Evolutionary conservation across 1,140 invertebrate genomes (phyloP).

Genomic region (Acromyrmex echinatior): DNA sequence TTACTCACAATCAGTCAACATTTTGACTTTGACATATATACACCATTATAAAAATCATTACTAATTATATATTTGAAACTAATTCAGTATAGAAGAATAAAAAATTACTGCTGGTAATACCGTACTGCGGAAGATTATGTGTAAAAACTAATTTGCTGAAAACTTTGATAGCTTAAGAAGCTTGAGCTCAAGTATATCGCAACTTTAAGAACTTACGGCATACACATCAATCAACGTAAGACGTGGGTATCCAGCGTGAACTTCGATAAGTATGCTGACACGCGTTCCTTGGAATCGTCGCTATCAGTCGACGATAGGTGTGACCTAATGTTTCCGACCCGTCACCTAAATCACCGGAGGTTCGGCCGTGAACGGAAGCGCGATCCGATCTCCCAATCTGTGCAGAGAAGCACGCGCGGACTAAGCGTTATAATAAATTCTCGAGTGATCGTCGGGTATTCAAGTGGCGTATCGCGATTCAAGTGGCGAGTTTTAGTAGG

Average conservation of each 20-base stretch:
- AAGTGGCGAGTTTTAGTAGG: conserved; percentile 64
- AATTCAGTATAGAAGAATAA: neutral
- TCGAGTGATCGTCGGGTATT: conserved; percentile 41
- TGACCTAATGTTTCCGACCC: conserved; percentile 38
- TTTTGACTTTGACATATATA: too few relatives aligned
- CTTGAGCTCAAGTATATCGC: neutral
- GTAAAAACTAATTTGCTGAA: neutral
- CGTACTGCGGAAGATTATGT: neutral
- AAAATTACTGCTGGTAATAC: neutral
- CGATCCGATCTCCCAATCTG: conserved; percentile 24
- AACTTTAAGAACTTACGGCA: neutral
- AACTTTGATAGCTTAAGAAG: neutral
- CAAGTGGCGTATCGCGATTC: conserved; percentile 51
- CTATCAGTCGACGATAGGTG: conserved; percentile 17
- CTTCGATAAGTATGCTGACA: neutral
- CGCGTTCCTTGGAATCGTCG: neutral
- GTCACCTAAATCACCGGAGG: conserved; percentile 22
- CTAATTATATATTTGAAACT: neutral
- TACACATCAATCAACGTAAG: neutral
- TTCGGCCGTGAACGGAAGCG: neutral
- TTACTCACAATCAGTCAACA: too few relatives aligned
- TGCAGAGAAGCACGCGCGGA: neutral
- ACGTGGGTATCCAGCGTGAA: neutral
- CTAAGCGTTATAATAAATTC: conserved; percentile 63
- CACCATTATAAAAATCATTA: neutral